Evolutionary conservation across 1,140 invertebrate species (phyloP).

Genomic region (Drosophila auraria): DNA sequence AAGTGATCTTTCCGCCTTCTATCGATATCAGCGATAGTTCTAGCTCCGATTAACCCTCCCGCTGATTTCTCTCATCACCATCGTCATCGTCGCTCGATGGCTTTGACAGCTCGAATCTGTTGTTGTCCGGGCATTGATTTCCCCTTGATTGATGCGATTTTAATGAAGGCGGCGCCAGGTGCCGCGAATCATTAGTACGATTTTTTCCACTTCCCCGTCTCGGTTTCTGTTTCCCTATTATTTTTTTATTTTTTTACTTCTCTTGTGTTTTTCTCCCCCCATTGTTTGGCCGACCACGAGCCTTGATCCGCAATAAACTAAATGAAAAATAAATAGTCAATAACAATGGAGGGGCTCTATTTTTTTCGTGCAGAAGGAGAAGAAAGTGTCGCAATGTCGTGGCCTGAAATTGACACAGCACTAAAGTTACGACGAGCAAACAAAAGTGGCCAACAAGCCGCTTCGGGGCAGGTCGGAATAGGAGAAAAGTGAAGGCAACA

Average conservation of each 20-base stretch:
- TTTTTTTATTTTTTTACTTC: background rate
- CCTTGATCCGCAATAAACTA: constrained; percentile 74
- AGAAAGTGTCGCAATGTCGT: constrained; percentile 52
- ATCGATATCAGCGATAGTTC: background rate
- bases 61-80: background rate
- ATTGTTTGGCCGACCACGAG: constrained; percentile 39
- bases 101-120: constrained; percentile 56
- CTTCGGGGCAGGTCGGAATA: constrained; percentile 15
- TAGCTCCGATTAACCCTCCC: background rate
- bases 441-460: constrained; percentile 42
- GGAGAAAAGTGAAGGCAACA: background rate
- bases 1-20: background rate
- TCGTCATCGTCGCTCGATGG: constrained; percentile 24
- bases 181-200: constrained; percentile 60
- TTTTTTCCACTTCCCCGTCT: constrained; percentile 5
- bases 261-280: background rate
- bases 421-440: constrained; percentile 52
- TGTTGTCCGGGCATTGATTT: constrained; percentile 70
- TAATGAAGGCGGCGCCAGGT: constrained; percentile 60
- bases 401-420: constrained; percentile 60
- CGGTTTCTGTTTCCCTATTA: background rate
- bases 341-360: constrained; percentile 27
- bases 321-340: constrained; percentile 77
- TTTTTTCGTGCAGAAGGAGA: background rate
- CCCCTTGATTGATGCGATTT: constrained; percentile 73